Evolutionary conservation across 2,888 invertebrate genomes (phyloP).

Genomic region (Drosophila helvetica): DNA sequence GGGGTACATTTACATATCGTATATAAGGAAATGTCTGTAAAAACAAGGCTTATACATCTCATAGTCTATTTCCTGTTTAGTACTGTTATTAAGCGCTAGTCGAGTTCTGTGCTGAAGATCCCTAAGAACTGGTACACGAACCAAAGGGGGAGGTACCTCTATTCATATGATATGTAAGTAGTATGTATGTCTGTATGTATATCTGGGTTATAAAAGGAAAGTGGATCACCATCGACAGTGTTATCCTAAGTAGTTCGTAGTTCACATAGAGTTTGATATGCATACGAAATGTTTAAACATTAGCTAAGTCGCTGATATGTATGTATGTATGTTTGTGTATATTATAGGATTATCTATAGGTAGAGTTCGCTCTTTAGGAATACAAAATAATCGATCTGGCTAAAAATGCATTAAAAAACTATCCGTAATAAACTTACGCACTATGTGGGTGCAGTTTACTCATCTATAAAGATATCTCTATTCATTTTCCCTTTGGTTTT

Average conservation of each 20-base stretch:
- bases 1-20: slow-evolving; percentile 8
- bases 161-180: slow-evolving; percentile 3
- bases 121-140: slow-evolving; percentile 47
- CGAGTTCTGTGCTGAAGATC: slow-evolving; percentile 59
- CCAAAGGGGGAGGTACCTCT: slow-evolving; percentile 21
- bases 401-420: slow-evolving; percentile 70
- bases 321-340: slow-evolving; percentile 9
- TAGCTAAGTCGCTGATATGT: slow-evolving; percentile 39
- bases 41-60: slow-evolving; percentile 22
- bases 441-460: slow-evolving; percentile 39
- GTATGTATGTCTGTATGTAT: slow-evolving; percentile 2
- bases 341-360: slow-evolving; percentile 46
- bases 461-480: slow-evolving; percentile 19
- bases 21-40: slow-evolving; percentile 20
- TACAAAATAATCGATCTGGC: slow-evolving; percentile 66
- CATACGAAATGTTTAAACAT: slow-evolving; percentile 47
- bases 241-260: slow-evolving; percentile 65
- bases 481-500: background rate
- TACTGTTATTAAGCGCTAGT: slow-evolving; percentile 26
- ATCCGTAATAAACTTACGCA: slow-evolving; percentile 29
- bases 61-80: slow-evolving; percentile 45
- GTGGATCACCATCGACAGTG: slow-evolving; percentile 26
- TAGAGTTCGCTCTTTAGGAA: slow-evolving; percentile 44
- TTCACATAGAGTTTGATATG: slow-evolving; percentile 77
- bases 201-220: slow-evolving; percentile 22